phyloP scores from a whole-genome alignment of 1,140 invertebrate species.

The Heliconius nattereri region DNA sequence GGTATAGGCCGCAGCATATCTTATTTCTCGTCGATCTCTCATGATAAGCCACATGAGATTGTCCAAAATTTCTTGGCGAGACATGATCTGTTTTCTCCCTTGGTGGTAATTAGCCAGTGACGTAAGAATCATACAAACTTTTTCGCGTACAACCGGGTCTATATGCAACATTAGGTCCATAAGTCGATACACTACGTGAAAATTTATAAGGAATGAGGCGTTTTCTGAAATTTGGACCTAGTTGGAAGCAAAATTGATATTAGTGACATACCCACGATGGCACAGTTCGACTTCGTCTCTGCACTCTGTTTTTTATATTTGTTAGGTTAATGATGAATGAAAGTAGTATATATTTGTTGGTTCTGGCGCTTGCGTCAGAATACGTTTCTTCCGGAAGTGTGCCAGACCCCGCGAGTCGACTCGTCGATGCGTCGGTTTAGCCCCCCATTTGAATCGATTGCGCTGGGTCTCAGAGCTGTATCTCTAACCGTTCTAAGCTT shows the following conservation, averaged over 20 bases:
- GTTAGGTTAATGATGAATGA: too few relatives aligned
- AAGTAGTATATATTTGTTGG: too few relatives aligned
- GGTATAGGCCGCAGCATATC: conserved; percentile 62
- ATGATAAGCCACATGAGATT: conserved; percentile 62
- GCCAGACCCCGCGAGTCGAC: too few relatives aligned
- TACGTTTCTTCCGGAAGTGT: too few relatives aligned
- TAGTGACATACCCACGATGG: background rate
- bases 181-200: conserved; percentile 62
- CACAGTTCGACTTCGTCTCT: too few relatives aligned
- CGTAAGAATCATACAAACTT: conserved; percentile 62
- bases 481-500: too few relatives aligned
- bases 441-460: too few relatives aligned
- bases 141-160: conserved; percentile 64
- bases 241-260: conserved; percentile 1
- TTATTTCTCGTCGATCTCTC: conserved; percentile 66
- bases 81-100: conserved; percentile 58
- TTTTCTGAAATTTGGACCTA: conserved; percentile 74
- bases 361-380: too few relatives aligned
- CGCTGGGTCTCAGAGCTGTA: too few relatives aligned
- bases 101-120: conserved; percentile 63
- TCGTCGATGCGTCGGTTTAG: too few relatives aligned
- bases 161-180: conserved; percentile 58
- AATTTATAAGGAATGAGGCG: conserved; percentile 62
- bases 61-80: conserved; percentile 49
- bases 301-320: too few relatives aligned